A percentile compares a stretch with the other conserved stretches of the same genome.
Evolutionary conservation across 2,797 vertebrate species (phyloP).

Genomic region (Arctocebus calabarensis): DNA sequence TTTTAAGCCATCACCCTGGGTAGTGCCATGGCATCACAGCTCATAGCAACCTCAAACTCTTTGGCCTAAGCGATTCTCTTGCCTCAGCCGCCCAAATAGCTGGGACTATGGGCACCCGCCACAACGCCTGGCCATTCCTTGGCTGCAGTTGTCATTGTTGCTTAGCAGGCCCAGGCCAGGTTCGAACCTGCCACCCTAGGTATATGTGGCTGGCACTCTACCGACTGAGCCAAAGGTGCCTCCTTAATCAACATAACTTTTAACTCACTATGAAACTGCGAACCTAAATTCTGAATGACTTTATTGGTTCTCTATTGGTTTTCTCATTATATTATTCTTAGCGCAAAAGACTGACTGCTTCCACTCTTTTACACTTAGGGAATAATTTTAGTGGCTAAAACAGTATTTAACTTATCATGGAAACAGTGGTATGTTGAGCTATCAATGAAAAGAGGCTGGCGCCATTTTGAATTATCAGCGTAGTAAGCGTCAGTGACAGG

Average conservation of each 20-base stretch:
- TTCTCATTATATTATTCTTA: slow-evolving; percentile 2
- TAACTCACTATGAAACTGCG: background rate
- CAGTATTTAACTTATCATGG: slow-evolving; percentile 16
- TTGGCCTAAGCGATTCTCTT: no score
- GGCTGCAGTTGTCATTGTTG: no score
- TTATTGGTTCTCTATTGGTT: slow-evolving; percentile 6
- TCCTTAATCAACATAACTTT: slow-evolving; percentile 27
- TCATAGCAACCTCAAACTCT: no score
- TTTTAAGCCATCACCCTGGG: no score
- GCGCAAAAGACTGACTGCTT: background rate
- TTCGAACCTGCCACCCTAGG: no score
- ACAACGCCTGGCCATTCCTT: no score
- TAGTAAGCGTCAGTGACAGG: slow-evolving; percentile 1
- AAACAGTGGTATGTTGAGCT: slow-evolving; percentile 15
- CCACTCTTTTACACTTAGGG: slow-evolving; percentile 23
- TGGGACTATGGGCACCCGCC: no score
- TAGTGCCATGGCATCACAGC: no score
- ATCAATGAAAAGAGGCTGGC: slow-evolving; percentile 11
- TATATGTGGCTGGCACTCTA: no score
- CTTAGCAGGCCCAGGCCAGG: no score
- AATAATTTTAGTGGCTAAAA: slow-evolving; percentile 24
- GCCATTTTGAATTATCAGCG: slow-evolving; percentile 46
- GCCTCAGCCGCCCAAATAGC: no score
- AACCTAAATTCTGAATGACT: background rate
- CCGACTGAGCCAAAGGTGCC: no score